These are phyloP conservation scores for Mionectes macconnelli DNA, from an alignment of 2,113 vertebrate species.

Conservation along the genomic window DNA sequence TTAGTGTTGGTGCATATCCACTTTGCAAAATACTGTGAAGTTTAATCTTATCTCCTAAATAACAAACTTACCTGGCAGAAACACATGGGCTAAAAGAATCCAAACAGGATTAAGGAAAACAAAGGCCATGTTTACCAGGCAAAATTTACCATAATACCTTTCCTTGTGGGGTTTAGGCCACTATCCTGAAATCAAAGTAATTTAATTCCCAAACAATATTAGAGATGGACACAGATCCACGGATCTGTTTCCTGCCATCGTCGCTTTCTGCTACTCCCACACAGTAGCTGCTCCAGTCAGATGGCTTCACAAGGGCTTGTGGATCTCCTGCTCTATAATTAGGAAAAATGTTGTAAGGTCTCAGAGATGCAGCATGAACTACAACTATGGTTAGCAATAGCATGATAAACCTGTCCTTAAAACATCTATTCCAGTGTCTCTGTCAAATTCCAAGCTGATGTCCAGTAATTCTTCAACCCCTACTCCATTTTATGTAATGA, in stretches of 20 bases:
- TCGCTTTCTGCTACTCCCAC: not conserved
- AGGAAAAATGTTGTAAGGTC: not conserved
- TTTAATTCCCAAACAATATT: not conserved
- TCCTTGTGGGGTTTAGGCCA: not conserved
- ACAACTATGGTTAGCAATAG: not conserved
- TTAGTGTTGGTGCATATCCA: not conserved
- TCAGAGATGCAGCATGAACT: not conserved
- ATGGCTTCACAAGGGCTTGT: not conserved
- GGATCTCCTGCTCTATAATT: not conserved
- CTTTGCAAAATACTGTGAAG: not conserved
- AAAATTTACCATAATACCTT: not conserved
- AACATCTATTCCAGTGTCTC: not conserved
- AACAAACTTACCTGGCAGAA: not conserved
- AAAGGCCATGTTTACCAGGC: not conserved
- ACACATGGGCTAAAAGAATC: not conserved
- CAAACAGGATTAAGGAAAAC: not conserved
- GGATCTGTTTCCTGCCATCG: not conserved
- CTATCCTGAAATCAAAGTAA: not conserved
- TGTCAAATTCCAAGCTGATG: not conserved
- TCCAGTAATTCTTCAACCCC: not conserved
- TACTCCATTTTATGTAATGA: not conserved
- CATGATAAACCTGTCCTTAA: not conserved
- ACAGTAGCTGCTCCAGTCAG: not conserved
- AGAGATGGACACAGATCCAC: fast-evolving
- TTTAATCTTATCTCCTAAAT: not conserved